Percentiles rank a stretch among this genome's conserved stretches.
Conservation (phyloP, 2,888 invertebrate species). For the Ormyrus rosae region DNA sequence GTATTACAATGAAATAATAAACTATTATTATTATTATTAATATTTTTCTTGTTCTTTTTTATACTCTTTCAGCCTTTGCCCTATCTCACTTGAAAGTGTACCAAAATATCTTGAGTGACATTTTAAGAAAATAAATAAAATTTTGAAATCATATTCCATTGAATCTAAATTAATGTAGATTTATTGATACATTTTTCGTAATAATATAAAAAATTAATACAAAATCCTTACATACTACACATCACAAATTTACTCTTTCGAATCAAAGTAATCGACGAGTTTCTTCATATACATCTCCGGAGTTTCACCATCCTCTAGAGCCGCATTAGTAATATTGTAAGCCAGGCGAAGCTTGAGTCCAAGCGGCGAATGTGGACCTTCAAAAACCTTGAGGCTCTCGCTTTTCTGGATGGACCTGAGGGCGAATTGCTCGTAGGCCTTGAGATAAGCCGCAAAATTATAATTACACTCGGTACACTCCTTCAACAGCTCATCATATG, state of each 20-base stretch:
- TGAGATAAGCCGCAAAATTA: neutral
- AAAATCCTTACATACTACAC: too few species aligned
- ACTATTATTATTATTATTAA: constrained; percentile 56
- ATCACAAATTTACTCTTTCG: too few species aligned
- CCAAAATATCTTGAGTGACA: too few species aligned
- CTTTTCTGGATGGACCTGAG: constrained; percentile 49
- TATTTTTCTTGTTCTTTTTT: constrained; percentile 2
- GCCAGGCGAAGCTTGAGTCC: constrained; percentile 35
- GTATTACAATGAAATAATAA: constrained; percentile 58
- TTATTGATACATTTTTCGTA: too few species aligned
- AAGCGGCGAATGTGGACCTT: constrained; percentile 1
- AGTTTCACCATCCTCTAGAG: neutral
- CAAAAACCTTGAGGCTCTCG: constrained; percentile 45
- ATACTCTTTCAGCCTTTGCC: too few species aligned
- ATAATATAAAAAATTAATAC: too few species aligned
- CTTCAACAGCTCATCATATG: constrained; percentile 13
- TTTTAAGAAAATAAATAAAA: too few species aligned
- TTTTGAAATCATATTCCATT: too few species aligned
- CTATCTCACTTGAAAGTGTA: too few species aligned
- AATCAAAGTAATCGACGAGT: constrained; percentile 51
- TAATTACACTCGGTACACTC: neutral
- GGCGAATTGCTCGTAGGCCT: constrained; percentile 23
- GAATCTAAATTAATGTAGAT: too few species aligned
- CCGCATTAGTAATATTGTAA: constrained; percentile 5
- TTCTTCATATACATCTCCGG: constrained; percentile 36